Base-by-base conservation (phyloP, 2,888 invertebrate species). In the Papilio demoleus region DNA sequence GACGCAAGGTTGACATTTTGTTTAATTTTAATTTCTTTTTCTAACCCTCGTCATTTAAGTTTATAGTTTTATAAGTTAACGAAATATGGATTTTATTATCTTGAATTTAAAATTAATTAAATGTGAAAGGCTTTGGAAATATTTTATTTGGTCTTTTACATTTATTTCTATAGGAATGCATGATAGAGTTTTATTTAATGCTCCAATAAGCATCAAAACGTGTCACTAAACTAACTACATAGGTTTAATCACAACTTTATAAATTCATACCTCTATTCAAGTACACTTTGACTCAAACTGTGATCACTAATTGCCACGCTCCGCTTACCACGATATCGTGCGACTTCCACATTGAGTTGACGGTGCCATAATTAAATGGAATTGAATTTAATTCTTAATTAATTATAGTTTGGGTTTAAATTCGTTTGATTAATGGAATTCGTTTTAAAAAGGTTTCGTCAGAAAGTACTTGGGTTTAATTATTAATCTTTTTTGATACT, bases 301-400 rank as follows among this genome's bases (percentile, higher is more conserved):
- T 50, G 27, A 58, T 14, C 66, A 36, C 59, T 66, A 66, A 66
- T 66, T 66, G 59, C 34, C 56, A 45, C 65, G 65, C 65, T 42
- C 56, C 22, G 19, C 31, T 58, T 56, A 42, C 27, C 12, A 8
- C 65, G 56, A 19, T 17, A 24, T 45, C 50, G 14, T 14, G 24
- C 50, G n/a, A n/a, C n/a, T n/a, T 50, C 24, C 12, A 50, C 5
- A 50, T 12, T 12, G 24, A 24, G 24, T 50, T 24, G 24, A 50
- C 24, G 24, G 24, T 50, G 12, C 14, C 24, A 50, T 22, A 47
- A 47, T 24, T 24, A 24, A 24, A 50, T 8, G 50, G 1, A 24
- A 14, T 12, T 24, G 14, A 50, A 50, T 24, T 50, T 12, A 24
- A 14, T 0, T 50, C 24, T 11, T 24, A 47, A 50, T 24, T 14